Conservation (phyloP, 2,888 invertebrate genomes). For the Torymus auratus region DNA sequence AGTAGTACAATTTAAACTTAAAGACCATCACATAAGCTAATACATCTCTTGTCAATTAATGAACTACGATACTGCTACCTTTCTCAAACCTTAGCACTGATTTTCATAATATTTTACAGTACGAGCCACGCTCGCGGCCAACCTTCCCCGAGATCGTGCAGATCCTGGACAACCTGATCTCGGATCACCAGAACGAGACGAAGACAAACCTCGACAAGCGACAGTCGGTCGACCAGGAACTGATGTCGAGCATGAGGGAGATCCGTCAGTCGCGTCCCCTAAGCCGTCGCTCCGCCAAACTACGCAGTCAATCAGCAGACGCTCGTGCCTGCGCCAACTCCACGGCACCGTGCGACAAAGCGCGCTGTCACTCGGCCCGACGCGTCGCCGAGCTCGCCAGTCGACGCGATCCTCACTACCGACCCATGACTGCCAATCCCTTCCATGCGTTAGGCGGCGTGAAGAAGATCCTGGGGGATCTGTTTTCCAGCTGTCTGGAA, state of each 20-base stretch:
- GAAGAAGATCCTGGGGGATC: constrained; percentile 85
- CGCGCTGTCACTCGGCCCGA: constrained; percentile 83
- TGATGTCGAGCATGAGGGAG: constrained; percentile 70
- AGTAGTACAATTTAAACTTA: too few species aligned
- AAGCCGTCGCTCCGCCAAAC: constrained; percentile 59
- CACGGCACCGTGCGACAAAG: constrained; percentile 84
- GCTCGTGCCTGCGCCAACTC: constrained; percentile 72
- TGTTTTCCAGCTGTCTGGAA: constrained; percentile 88
- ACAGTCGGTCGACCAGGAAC: constrained; percentile 68
- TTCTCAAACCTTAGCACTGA: background rate
- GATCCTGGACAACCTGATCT: constrained; percentile 79
- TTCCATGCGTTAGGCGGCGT: constrained; percentile 88
- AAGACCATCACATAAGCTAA: too few species aligned
- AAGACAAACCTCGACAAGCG: constrained; percentile 67
- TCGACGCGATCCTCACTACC: constrained; percentile 89
- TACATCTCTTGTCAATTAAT: background rate
- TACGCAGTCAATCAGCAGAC: constrained; percentile 73
- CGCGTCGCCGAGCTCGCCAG: constrained; percentile 91
- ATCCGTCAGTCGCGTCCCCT: constrained; percentile 61
- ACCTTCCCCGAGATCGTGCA: constrained; percentile 89
- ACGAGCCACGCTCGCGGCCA: constrained; percentile 92
- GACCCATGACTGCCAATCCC: constrained; percentile 83
- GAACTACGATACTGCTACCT: background rate
- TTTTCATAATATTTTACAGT: constrained; percentile 78
- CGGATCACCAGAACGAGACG: constrained; percentile 66